phyloP scores from a whole-genome alignment of 1,140 invertebrate species.

The Prorops nasuta region DNA sequence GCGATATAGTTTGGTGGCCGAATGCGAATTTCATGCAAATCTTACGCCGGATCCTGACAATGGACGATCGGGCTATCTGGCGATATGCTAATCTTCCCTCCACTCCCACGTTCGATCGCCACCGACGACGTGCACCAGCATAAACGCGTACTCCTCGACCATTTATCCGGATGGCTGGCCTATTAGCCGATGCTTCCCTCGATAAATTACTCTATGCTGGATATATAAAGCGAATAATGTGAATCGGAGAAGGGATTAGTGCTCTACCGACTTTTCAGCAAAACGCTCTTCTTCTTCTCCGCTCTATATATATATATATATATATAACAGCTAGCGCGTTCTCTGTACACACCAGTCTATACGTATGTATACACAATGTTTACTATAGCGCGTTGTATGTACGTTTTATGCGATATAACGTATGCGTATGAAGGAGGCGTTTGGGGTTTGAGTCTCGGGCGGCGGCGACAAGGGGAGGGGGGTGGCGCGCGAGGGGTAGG shows the following conservation, averaged over 20 bases:
- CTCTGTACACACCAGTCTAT: not conserved
- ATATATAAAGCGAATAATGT: too few relatives aligned
- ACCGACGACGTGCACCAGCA: slow-evolving; percentile 8
- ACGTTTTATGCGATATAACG: too few relatives aligned
- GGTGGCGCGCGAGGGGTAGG: slow-evolving; percentile 25
- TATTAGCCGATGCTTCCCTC: too few relatives aligned
- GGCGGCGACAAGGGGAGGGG: slow-evolving; percentile 1
- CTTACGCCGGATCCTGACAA: slow-evolving; percentile 11
- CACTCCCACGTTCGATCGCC: slow-evolving; percentile 20
- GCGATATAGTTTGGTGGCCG: slow-evolving; percentile 8
- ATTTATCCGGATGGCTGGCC: too few relatives aligned
- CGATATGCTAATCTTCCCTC: too few relatives aligned
- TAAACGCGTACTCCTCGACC: too few relatives aligned
- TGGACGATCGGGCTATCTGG: slow-evolving; percentile 9
- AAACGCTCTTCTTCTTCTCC: too few relatives aligned
- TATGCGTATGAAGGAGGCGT: not conserved
- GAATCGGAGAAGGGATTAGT: too few relatives aligned
- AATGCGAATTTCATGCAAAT: slow-evolving; percentile 19
- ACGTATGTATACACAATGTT: not conserved
- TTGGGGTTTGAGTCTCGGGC: too few relatives aligned
- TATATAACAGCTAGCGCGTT: not conserved
- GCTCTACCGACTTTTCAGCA: too few relatives aligned
- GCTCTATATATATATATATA: not conserved
- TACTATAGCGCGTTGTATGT: too few relatives aligned
- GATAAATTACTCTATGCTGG: too few relatives aligned